phyloP scores from a whole-genome alignment of 2,888 invertebrate species.

The Plagodis pulveraria region DNA sequence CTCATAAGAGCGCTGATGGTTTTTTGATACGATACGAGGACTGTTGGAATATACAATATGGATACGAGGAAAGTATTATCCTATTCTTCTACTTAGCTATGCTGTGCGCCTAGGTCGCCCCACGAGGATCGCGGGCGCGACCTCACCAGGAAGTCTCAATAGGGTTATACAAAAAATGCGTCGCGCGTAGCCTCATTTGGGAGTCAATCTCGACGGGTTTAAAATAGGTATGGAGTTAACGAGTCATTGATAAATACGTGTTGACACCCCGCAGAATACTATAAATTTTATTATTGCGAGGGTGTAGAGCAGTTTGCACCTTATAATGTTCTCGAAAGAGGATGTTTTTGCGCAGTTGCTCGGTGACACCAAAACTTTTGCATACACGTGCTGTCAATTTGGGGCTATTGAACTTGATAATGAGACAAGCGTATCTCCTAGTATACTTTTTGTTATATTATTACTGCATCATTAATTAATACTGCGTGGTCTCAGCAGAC shows the following conservation, averaged over 20 bases:
- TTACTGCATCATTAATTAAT: slow-evolving; percentile 76
- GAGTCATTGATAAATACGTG: slow-evolving; percentile 77
- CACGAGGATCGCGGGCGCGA: slow-evolving; percentile 43
- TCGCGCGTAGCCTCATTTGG: slow-evolving; percentile 56
- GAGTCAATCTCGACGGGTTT: slow-evolving; percentile 55
- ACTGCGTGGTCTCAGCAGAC: slow-evolving; percentile 50
- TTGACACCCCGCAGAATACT: slow-evolving; percentile 71
- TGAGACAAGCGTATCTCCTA: slow-evolving; percentile 73
- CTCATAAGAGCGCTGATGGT: slow-evolving; percentile 72
- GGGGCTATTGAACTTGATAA: slow-evolving; percentile 85
- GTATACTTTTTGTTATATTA: slow-evolving; percentile 59
- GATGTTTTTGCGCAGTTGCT: slow-evolving; percentile 67
- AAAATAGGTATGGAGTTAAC: slow-evolving; percentile 53
- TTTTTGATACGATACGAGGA: slow-evolving; percentile 72
- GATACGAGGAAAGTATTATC: slow-evolving; percentile 83
- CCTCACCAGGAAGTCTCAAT: slow-evolving; percentile 53
- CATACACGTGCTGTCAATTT: slow-evolving; percentile 80
- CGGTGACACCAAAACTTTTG: slow-evolving; percentile 65
- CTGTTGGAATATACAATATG: slow-evolving; percentile 75
- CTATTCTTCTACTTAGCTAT: slow-evolving; percentile 28
- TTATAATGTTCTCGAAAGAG: slow-evolving; percentile 64
- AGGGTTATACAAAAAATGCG: slow-evolving; percentile 47
- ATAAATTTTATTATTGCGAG: slow-evolving; percentile 65
- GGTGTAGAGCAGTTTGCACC: slow-evolving; percentile 68
- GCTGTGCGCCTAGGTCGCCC: slow-evolving; percentile 3